Conservation (phyloP, 2,113 vertebrate genomes). For the Pavo muticus region DNA sequence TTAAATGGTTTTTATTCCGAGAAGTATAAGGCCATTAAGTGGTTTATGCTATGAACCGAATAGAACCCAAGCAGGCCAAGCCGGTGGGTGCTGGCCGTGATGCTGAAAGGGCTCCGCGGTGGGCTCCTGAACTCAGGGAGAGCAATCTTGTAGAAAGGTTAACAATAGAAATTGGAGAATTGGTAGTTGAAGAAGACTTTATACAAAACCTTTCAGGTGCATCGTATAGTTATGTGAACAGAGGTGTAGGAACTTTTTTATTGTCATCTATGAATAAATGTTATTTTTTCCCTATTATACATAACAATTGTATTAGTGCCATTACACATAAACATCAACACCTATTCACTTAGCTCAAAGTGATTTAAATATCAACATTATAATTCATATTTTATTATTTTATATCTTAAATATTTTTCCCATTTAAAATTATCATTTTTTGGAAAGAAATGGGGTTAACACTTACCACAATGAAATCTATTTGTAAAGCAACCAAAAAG, state of each 20-base stretch:
- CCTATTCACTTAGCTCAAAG: neutral
- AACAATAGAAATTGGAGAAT: fast-evolving
- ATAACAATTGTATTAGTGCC: neutral
- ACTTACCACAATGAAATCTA: conserved; percentile 14
- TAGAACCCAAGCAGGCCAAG: fast-evolving
- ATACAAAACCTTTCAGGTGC: neutral
- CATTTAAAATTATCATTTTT: neutral
- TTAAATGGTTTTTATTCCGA: neutral
- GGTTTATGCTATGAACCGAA: fast-evolving
- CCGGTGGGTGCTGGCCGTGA: neutral
- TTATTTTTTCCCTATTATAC: neutral
- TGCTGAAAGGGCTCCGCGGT: fast-evolving
- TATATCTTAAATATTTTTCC: neutral
- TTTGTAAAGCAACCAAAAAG: conserved; percentile 28
- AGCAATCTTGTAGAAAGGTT: fast-evolving
- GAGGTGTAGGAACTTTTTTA: neutral
- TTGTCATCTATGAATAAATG: neutral
- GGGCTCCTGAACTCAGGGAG: fast-evolving
- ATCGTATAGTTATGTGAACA: fast-evolving
- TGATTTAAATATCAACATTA: conserved; percentile 32
- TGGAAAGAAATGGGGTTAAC: neutral
- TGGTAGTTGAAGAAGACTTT: fast-evolving
- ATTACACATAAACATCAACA: neutral
- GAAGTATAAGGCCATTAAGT: fast-evolving
- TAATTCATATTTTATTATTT: conserved; percentile 13